Base-by-base conservation (phyloP, 2,797 vertebrate species). In the Sebastiscus albofasciatus region DNA sequence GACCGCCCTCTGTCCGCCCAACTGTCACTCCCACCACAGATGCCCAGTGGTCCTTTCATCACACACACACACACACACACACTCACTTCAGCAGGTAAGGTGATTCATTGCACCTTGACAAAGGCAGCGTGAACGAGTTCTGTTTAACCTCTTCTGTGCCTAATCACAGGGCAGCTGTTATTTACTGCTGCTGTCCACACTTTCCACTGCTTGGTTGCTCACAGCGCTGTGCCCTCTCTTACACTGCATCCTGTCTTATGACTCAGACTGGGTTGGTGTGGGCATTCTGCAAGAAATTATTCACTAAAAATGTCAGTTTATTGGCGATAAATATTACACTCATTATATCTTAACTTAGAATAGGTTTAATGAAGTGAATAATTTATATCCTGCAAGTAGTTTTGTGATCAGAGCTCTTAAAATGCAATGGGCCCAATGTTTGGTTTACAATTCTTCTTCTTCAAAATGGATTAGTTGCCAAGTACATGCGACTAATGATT, bases 61-160 rank as follows among this genome's bases (percentile, higher is more conserved):
- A 71, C 67, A 39, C 59, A 69, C 61, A 69, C 72, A 81, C 66
- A 68, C 49, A 77, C 65, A 74, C 67, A 24, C 39, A 55, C 62
- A 61, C 70, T 75, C 71, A 71, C 80, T 75, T 77, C 68, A 79
- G 86, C 89, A 90, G 91, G 89, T 90, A 78, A 92, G 82, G 77
- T 92, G 89, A 94, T 89, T 93, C 86, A 92, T 88, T 71, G 85
- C 83, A 75, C 72, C 77, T 87, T 81, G 84, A 88, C 85, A 89
- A 88, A 89, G 88, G 84, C 78, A 12, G 77, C 72, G 9, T 87
- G 73, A 88, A 77, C 34, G 24, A 85, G 90, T 77, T 82, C 85
- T 84, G 88, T 90, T 94, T 92, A 93, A 91, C 89, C 93, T 90
- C 88, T 86, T 76, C 33, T 55, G 74, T 73, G 73, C 81, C 88